A percentile compares a stretch with the other conserved stretches of the same genome.
phyloP scores from a whole-genome alignment of 2,797 vertebrate species.

The Tinamus major region DNA sequence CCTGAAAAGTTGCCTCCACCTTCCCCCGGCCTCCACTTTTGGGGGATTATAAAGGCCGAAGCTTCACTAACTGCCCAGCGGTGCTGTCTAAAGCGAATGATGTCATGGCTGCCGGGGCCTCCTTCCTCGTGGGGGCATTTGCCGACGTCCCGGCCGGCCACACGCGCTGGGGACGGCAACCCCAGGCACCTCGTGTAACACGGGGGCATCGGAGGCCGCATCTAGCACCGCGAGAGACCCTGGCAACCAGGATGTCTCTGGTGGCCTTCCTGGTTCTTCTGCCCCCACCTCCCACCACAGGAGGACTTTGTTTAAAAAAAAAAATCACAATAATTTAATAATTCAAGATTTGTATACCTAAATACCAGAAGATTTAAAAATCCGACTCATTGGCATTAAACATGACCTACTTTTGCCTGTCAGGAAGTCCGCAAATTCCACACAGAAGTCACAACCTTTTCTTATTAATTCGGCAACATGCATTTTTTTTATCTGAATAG shows the following conservation, averaged over 20 bases:
- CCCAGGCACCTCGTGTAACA: fast-evolving
- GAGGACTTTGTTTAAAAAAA: too few relatives aligned
- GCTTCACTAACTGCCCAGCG: not conserved
- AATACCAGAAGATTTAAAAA: not conserved
- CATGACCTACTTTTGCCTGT: not conserved
- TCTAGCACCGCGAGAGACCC: fast-evolving
- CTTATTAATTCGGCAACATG: not conserved
- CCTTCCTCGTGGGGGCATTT: too few relatives aligned
- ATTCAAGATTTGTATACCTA: not conserved
- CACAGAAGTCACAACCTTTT: not conserved
- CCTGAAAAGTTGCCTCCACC: not conserved
- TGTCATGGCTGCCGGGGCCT: not conserved
- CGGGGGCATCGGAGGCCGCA: not conserved
- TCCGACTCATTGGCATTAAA: not conserved
- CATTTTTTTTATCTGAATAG: not conserved
- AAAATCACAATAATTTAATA: not conserved
- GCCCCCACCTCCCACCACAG: too few relatives aligned
- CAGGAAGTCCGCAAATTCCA: not conserved
- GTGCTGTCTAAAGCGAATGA: not conserved
- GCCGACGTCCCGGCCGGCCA: not conserved
- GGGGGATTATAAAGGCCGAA: not conserved
- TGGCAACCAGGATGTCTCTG: not conserved
- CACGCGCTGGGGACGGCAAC: not conserved
- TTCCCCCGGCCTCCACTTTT: not conserved
- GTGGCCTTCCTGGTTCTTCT: not conserved